phyloP scores from a whole-genome alignment of 2,113 vertebrate genomes.

The Melanocharis versteri region DNA sequence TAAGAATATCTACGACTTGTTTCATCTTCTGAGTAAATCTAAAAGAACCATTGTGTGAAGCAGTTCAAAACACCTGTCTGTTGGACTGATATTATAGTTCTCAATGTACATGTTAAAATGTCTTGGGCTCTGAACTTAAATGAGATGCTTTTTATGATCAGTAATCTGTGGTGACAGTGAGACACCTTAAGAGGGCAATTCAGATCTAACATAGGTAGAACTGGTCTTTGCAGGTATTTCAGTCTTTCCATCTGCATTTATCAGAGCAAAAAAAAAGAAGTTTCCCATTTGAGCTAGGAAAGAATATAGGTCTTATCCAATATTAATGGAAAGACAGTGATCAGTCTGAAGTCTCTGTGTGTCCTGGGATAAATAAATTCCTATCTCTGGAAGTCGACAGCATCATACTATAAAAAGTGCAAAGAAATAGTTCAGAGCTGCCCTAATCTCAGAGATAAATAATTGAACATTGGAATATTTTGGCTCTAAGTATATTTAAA shows the following conservation, averaged over 20 bases:
- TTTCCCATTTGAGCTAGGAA: background rate
- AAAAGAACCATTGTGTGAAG: background rate
- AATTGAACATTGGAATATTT: background rate
- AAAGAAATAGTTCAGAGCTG: background rate
- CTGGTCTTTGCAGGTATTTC: background rate
- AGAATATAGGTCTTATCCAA: background rate
- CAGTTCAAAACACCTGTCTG: background rate
- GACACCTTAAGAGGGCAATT: background rate
- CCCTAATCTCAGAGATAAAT: background rate
- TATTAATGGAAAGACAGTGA: background rate
- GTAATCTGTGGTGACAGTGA: background rate
- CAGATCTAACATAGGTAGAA: background rate
- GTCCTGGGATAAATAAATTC: slow-evolving; percentile 2
- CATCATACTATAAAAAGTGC: background rate
- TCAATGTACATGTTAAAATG: background rate
- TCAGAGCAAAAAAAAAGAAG: background rate
- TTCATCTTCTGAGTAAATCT: background rate
- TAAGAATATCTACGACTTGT: background rate
- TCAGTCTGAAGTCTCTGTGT: background rate
- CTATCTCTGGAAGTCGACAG: background rate
- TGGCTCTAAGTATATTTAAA: background rate
- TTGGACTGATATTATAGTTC: background rate
- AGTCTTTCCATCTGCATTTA: background rate
- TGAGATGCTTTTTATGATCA: background rate
- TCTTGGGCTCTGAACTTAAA: background rate